Conservation (phyloP, 2,797 vertebrate genomes). For the Coregonus suidteri region DNA sequence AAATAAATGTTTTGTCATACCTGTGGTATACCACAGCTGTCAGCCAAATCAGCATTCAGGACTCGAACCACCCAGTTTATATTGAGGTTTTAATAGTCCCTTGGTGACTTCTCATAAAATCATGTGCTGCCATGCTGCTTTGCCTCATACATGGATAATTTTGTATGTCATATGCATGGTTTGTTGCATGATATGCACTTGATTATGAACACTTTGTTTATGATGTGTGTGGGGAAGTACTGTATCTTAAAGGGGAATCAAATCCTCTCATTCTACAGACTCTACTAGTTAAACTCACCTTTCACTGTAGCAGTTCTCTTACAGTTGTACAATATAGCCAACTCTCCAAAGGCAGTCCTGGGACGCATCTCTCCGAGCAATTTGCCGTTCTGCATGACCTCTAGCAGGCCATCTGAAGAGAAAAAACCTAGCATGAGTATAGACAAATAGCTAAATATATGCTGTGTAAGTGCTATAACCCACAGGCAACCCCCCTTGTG, state of each 20-base stretch:
- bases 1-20: too few species aligned
- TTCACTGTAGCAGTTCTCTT: constrained; percentile 81
- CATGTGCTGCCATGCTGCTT: neutral
- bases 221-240: neutral
- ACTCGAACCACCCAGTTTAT: too few species aligned
- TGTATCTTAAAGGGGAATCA: constrained; percentile 1
- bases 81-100: constrained; percentile 13
- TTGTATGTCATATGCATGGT: neutral
- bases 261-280: neutral
- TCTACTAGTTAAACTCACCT: constrained; percentile 61
- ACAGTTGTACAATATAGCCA: constrained; percentile 84
- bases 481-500: too few species aligned
- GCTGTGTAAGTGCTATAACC: too few species aligned
- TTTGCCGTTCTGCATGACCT: constrained; percentile 78
- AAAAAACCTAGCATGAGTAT: neutral
- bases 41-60: too few species aligned
- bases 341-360: constrained; percentile 80
- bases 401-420: constrained; percentile 74
- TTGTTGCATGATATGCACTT: neutral
- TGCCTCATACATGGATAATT: constrained; percentile 1
- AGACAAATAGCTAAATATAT: neutral
- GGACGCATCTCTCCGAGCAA: constrained; percentile 77
- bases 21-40: too few species aligned
- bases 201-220: neutral
- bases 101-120: constrained; percentile 14